Base-by-base conservation (phyloP, 2,797 vertebrate genomes). In the Spatula versicolor region DNA sequence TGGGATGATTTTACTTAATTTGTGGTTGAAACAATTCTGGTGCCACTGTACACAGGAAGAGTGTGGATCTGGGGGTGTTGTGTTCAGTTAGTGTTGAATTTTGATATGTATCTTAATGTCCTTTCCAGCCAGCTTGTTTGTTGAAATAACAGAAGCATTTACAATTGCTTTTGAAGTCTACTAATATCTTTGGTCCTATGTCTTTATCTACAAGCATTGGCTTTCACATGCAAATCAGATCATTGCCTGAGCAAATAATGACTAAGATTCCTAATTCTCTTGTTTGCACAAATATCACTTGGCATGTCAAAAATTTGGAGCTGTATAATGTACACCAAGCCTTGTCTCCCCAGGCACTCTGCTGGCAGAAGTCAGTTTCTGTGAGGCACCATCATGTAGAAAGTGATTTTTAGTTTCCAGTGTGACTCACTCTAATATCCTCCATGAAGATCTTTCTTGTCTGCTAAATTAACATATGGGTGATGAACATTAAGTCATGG, bases 401-500 rank as follows among this genome's bases (percentile, higher is more conserved):
- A 90, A 46, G 48, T 46, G 48, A 68, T 19, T 88, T 93, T 88
- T 45, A 20, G 21, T 62, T 92, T 62, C 73, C 35, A 18, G 21
- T 5, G 6, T 91, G 85, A 86, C 50, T 93, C 90, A 78, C 19
- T 78, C 28, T 68, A 55, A 26, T 73, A 39, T 43, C 31, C 33
- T 91, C 35, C 33, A 66, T 63, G 67, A 69, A 45, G 62, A 39
- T 73, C 64, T 90, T 73, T 60, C 46, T 75, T 77, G 20, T 87
- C 88, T 93, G 75, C 37, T 78, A 86, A 92, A 92, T 92, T 91
- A 91, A n/a, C 48, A 60, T 56, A 83, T 10, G 52, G 48, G 7
- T 64, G 35, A 80, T 72, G 20, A 60, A 79, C 0, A 0, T 81
- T 66, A 90, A 91, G 26, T 43, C 67, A 37, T 48, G 62, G 31